Evolutionary conservation across 2,113 vertebrate species (phyloP), one percentile per base, ranked within the genome.

Genomic region (Cepphus grylle): DNA sequence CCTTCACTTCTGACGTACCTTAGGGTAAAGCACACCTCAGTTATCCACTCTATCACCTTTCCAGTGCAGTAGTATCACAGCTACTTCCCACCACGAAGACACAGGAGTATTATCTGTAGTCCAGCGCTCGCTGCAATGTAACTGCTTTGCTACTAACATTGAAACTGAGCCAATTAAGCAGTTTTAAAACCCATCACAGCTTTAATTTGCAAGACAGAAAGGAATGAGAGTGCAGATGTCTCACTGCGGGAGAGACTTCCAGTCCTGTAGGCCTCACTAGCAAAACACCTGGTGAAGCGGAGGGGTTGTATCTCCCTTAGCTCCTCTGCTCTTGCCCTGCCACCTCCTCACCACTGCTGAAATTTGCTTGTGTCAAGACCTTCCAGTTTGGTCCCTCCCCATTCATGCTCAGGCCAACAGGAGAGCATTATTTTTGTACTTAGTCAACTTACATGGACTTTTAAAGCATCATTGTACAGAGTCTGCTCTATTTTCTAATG

Each of bases 381-480:
- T 81, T 34, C 18, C 23, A 11, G 9, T 55, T 26, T 78, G 32
- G 17, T 38, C 29, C 47, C 34, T 74, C n/a, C n/a, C 58, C 15
- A 23, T 43, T 85, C 71, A 11, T 21, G 17, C 29, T 80, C 20
- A 25, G 25, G 34, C 38, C 82, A 78, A 81, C 4, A 78, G 49
- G 9, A 91, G 12, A 91, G 42, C 23, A 19, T 84, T 95, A 79
- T 87, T 94, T 94, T 93, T 94, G 27, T 91, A 89, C 65, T 52
- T 79, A 27, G 49, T 83, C 65, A 78, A 45, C 15, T 29, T 82
- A 56, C 3, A 25, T 0, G 1, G 66, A 88, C 55, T 95, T 87
- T 34, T 42, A 81, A 85, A 69, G 42, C n/a, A 61, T 40, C 49
- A 27, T 17, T 82, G 58, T 91, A 86, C 80, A 97, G 34, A 86